Evolutionary conservation across 2,113 vertebrate genomes (phyloP).

Genomic region (Phoenicopterus ruber): DNA sequence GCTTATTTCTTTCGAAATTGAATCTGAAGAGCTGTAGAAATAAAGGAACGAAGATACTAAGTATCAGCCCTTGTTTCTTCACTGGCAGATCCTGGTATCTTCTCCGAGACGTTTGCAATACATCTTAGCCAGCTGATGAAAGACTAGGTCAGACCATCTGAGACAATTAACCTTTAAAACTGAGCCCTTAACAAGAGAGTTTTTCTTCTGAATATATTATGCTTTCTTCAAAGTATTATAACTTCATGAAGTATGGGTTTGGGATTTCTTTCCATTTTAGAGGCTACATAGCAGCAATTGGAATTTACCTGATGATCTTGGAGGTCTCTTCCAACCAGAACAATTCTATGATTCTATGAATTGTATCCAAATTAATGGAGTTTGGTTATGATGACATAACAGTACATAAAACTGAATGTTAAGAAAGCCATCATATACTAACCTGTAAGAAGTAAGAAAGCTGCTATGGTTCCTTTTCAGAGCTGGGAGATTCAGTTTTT

Average conservation of each 20-base stretch:
- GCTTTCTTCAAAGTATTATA: not conserved
- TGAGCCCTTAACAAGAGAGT: not conserved
- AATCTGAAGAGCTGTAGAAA: not conserved
- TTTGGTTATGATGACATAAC: not conserved
- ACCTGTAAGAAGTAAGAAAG: not conserved
- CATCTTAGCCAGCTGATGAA: not conserved
- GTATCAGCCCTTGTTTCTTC: not conserved
- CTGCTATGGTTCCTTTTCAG: not conserved
- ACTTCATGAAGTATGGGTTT: not conserved
- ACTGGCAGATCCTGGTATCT: not conserved
- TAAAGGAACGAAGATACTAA: not conserved
- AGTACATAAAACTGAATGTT: not conserved
- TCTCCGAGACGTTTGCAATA: not conserved
- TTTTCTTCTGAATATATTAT: not conserved
- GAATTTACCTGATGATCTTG: no score
- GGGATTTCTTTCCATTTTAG: not conserved
- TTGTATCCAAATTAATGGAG: not conserved
- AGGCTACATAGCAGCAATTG: not conserved
- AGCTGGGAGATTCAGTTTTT: not conserved
- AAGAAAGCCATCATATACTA: not conserved
- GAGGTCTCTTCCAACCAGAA: no score
- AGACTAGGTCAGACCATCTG: not conserved
- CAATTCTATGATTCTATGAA: no score
- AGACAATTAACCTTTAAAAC: not conserved
- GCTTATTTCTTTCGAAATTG: not conserved